Evolutionary conservation across 1,140 invertebrate genomes (phyloP).

Genomic region (Nautilus pompilius): DNA sequence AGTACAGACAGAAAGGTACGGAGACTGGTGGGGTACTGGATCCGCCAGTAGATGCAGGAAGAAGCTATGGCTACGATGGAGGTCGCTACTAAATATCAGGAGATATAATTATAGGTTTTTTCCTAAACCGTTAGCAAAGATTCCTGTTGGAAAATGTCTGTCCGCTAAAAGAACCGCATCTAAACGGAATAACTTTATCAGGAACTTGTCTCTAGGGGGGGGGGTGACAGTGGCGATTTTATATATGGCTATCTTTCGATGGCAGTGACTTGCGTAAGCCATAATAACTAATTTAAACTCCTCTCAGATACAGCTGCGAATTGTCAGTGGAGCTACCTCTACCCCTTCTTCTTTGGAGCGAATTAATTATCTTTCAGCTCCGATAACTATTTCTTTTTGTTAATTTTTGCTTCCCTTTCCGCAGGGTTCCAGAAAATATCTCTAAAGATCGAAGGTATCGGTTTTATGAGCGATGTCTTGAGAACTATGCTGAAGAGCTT

Average conservation of each 20-base stretch:
- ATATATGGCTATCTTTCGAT: no score
- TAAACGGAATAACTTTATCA: not conserved
- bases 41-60: not conserved
- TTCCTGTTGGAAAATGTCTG: not conserved
- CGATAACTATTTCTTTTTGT: not conserved
- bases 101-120: not conserved
- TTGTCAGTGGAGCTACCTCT: not conserved
- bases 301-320: not conserved
- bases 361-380: not conserved
- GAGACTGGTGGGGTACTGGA: no score
- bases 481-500: conserved; percentile 32
- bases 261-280: not conserved
- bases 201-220: no score
- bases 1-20: conserved; percentile 39
- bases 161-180: not conserved
- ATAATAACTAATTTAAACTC: not conserved
- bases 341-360: not conserved
- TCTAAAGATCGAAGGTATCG: conserved; percentile 27
- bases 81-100: not conserved
- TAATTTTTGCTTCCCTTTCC: not conserved
- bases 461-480: conserved; percentile 37
- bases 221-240: no score
- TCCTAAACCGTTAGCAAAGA: not conserved
- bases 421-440: conserved; percentile 28
- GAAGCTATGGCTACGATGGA: not conserved